Percentiles rank a stretch among this genome's conserved stretches.
These are phyloP conservation scores for Chaenodraco wilsoni DNA, from an alignment of 2,797 vertebrate species.

Conservation along the genomic window DNA sequence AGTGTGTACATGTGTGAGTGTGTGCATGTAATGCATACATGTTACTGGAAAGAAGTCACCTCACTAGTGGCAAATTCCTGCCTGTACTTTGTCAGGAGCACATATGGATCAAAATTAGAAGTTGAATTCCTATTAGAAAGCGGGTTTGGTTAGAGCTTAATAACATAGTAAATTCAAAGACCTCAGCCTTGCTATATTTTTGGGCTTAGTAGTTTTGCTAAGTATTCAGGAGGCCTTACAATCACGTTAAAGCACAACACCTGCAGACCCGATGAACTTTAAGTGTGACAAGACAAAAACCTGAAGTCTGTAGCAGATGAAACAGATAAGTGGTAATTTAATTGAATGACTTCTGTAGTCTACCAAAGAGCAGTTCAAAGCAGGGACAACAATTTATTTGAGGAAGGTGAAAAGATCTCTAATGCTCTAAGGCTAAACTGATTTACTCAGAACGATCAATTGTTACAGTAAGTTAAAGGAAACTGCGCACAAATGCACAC, in stretches of 20 bases:
- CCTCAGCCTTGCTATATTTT: neutral
- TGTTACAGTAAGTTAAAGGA: neutral
- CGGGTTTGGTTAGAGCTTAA: neutral
- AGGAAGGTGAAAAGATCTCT: conserved; percentile 14
- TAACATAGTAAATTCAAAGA: neutral
- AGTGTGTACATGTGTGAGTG: neutral
- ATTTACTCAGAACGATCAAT: conserved; percentile 4
- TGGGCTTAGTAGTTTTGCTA: neutral
- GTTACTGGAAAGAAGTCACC: conserved; percentile 26
- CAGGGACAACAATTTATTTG: conserved; percentile 14
- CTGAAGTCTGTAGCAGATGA: neutral
- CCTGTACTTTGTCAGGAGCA: conserved; percentile 5
- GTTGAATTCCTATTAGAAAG: neutral
- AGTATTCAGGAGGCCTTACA: neutral
- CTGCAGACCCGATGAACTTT: neutral
- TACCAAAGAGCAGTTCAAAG: conserved; percentile 14
- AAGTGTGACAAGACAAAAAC: conserved; percentile 21
- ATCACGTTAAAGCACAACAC: conserved; percentile 4
- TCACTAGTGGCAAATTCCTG: conserved; percentile 12
- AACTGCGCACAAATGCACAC: neutral
- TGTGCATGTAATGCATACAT: conserved; percentile 32
- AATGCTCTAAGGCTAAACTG: conserved; percentile 10
- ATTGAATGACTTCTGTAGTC: conserved; percentile 22
- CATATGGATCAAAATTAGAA: neutral
- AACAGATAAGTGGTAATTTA: conserved; percentile 19